Evolutionary conservation across 2,888 invertebrate species (phyloP).

Genomic region (Ophion obscuratus): DNA sequence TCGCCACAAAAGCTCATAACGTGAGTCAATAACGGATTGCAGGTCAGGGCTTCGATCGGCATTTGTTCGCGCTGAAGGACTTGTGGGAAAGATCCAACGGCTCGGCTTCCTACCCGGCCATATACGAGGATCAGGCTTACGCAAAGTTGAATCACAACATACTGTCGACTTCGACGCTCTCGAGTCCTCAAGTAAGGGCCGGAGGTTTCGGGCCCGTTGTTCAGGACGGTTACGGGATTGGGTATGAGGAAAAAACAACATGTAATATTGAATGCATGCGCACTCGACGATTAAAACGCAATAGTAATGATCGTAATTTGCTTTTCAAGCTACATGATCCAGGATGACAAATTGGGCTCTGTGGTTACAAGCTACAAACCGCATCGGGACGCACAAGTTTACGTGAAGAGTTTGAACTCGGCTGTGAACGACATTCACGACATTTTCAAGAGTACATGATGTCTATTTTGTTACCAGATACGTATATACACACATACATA

Average conservation of each 20-base stretch:
- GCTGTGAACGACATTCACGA: constrained; percentile 90
- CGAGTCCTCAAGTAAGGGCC: constrained; percentile 92
- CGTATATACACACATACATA: constrained; percentile 47
- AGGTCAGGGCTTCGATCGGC: constrained; percentile 98
- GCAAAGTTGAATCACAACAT: constrained; percentile 93
- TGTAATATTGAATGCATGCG: constrained; percentile 18
- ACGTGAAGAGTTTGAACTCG: constrained; percentile 88
- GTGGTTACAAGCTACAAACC: constrained; percentile 92
- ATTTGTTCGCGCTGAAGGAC: constrained; percentile 94
- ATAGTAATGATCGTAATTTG: neutral
- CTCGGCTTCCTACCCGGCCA: constrained; percentile 84
- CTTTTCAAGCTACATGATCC: constrained; percentile 92
- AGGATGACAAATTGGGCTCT: constrained; percentile 92
- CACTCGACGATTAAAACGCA: neutral
- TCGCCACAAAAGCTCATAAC: neutral
- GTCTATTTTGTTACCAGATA: constrained; percentile 35
- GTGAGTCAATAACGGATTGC: constrained; percentile 58
- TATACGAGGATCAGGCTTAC: constrained; percentile 92
- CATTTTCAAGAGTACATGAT: constrained; percentile 77
- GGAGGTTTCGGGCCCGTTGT: constrained; percentile 98
- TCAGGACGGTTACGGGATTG: constrained; percentile 96
- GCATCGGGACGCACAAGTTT: constrained; percentile 89
- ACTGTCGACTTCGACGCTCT: constrained; percentile 97
- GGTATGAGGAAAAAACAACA: constrained; percentile 85
- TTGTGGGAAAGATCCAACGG: constrained; percentile 88